Percentiles rank a stretch among this genome's conserved stretches.
These are phyloP conservation scores for Neoniphon sammara DNA, from an alignment of 2,797 vertebrate species.

Conservation along the genomic window DNA sequence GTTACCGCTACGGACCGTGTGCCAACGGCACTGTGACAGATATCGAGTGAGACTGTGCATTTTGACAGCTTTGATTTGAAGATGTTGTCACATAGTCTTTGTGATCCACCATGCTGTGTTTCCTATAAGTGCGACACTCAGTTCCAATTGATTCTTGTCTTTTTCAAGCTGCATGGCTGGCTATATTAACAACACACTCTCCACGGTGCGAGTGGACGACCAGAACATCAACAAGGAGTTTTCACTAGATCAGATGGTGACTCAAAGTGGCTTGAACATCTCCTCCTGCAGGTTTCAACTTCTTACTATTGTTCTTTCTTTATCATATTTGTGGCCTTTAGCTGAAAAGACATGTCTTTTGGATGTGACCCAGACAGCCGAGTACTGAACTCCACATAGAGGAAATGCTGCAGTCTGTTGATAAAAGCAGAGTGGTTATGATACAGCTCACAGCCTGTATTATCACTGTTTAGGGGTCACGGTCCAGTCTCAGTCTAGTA, in stretches of 20 bases:
- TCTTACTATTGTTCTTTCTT: constrained; percentile 1
- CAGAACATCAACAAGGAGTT: constrained; percentile 67
- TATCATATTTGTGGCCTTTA: constrained; percentile 10
- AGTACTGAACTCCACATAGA: neutral
- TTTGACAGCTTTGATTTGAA: neutral
- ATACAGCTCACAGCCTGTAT: neutral
- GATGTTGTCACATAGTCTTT: neutral
- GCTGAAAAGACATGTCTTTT: neutral
- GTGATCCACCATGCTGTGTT: neutral
- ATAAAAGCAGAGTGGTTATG: neutral
- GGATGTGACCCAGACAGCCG: neutral
- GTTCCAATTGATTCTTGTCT: neutral
- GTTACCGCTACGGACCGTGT: constrained; percentile 90
- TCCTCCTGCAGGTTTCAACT: constrained; percentile 87
- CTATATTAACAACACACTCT: constrained; percentile 92
- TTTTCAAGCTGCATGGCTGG: constrained; percentile 85
- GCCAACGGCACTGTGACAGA: constrained; percentile 38
- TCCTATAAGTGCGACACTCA: neutral
- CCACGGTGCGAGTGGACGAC: constrained; percentile 80
- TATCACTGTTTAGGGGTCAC: constrained; percentile 1
- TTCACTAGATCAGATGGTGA: constrained; percentile 38
- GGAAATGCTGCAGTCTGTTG: neutral
- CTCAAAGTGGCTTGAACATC: constrained; percentile 61
- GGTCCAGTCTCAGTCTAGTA: neutral
- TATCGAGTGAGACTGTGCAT: constrained; percentile 81